phyloP scores from a whole-genome alignment of 2,113 vertebrate species.

The Tupaia chinensis region DNA sequence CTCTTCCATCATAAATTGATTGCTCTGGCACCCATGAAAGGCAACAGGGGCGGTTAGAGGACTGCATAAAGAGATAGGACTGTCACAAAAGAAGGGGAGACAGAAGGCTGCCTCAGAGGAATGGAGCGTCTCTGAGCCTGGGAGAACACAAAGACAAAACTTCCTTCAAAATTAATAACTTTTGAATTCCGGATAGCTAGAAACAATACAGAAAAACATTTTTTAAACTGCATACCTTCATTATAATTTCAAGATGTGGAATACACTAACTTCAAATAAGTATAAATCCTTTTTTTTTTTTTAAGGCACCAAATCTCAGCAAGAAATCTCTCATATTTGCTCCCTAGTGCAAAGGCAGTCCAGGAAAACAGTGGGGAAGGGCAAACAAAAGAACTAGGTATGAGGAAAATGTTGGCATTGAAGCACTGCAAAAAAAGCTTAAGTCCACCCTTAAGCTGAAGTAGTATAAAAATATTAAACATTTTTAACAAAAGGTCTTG shows the following conservation, averaged over 20 bases:
- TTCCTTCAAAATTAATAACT: constrained; percentile 50
- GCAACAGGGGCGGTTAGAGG: constrained; percentile 54
- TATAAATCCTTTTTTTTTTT: neutral
- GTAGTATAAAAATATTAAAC: neutral
- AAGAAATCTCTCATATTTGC: neutral
- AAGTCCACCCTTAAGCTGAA: neutral
- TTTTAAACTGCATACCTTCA: neutral
- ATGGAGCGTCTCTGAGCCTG: neutral
- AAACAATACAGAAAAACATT: neutral
- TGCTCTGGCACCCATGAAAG: constrained; percentile 65
- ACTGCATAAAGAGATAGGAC: constrained; percentile 6
- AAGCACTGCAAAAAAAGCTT: neutral
- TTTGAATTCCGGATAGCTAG: neutral
- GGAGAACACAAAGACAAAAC: constrained; percentile 1
- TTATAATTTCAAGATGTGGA: neutral
- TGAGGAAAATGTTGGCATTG: neutral
- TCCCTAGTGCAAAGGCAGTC: neutral
- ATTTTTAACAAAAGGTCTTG: neutral
- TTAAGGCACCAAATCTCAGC: neutral
- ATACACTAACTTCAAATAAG: neutral
- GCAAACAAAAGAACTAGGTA: neutral
- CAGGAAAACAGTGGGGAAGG: neutral
- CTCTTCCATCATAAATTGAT: constrained; percentile 72
- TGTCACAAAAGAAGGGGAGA: constrained; percentile 49
- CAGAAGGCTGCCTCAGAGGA: constrained; percentile 46